Conservation (phyloP, 2,113 vertebrate species). For the Bos javanicus region DNA sequence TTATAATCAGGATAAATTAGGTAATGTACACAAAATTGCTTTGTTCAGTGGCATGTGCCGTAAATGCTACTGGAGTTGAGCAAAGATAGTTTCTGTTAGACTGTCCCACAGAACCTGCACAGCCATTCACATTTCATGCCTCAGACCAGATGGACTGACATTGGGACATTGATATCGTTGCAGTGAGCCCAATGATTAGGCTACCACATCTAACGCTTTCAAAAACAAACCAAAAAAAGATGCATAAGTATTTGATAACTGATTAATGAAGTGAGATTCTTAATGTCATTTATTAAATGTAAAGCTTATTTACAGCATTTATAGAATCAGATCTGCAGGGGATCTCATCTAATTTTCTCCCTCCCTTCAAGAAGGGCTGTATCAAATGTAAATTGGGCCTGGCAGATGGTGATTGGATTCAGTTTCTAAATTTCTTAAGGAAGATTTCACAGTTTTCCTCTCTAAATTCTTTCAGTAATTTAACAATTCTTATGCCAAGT, state of each 20-base stretch:
- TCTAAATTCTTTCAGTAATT: conserved; percentile 51
- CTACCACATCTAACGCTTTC: not conserved
- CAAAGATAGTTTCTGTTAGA: not conserved
- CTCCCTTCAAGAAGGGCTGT: not conserved
- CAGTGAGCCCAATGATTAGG: not conserved
- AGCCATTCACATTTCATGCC: not conserved
- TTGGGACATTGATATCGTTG: not conserved
- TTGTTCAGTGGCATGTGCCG: not conserved
- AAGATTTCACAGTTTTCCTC: conserved; percentile 62
- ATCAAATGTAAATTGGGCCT: conserved; percentile 44
- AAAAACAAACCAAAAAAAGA: not conserved
- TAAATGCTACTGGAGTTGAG: not conserved
- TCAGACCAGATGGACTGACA: not conserved
- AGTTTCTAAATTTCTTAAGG: conserved; percentile 56
- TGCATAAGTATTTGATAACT: not conserved
- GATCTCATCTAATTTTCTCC: not conserved
- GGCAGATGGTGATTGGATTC: conserved; percentile 54
- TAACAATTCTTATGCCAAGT: conserved; percentile 27
- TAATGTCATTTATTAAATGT: not conserved
- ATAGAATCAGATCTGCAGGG: not conserved
- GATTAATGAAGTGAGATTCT: not conserved
- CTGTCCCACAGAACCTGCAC: not conserved
- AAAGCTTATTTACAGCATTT: not conserved
- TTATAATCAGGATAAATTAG: not conserved
- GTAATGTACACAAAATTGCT: not conserved